phyloP scores from a whole-genome alignment of 2,888 invertebrate species.

The Chelonus formosanus region DNA sequence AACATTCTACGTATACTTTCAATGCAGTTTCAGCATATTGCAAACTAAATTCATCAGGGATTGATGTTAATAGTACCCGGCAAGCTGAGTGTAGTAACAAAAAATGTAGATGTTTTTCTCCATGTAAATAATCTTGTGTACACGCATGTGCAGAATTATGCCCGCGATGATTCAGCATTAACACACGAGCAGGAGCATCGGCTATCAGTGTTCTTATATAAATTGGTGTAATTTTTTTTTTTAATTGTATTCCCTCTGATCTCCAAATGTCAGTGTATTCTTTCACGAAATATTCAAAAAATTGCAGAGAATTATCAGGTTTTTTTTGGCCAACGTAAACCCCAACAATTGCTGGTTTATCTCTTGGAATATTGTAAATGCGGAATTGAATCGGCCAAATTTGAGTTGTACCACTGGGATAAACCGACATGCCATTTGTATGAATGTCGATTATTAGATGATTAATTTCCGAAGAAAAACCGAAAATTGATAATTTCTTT shows the following conservation, averaged over 20 bases:
- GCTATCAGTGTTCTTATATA: constrained; percentile 22
- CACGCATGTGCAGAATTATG: constrained; percentile 25
- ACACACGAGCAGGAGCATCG: constrained; percentile 32
- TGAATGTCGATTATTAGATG: constrained; percentile 28
- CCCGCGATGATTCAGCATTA: constrained; percentile 15
- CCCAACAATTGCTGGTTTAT: constrained; percentile 22
- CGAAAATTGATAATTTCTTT: constrained; percentile 2
- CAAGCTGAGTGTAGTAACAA: too few species aligned
- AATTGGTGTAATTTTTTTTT: constrained; percentile 8
- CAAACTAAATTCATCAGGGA: too few species aligned
- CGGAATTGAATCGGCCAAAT: constrained; percentile 27
- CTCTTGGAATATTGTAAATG: constrained; percentile 16
- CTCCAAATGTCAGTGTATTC: constrained; percentile 11
- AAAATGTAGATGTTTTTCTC: too few species aligned
- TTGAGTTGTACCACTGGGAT: constrained; percentile 3
- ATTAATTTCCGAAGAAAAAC: constrained; percentile 18
- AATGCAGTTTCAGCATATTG: too few species aligned
- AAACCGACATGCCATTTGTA: constrained; percentile 25
- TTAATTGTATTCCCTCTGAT: constrained; percentile 15
- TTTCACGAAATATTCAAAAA: constrained; percentile 23
- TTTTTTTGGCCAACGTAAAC: constrained; percentile 18
- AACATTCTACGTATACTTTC: too few species aligned
- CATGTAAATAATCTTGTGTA: background rate
- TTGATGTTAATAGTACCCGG: too few species aligned
- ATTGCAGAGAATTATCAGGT: constrained; percentile 14